These are phyloP conservation scores for Cyrtodaria siliqua DNA, from an alignment of 2,888 invertebrate genomes.

Conservation along the genomic window DNA sequence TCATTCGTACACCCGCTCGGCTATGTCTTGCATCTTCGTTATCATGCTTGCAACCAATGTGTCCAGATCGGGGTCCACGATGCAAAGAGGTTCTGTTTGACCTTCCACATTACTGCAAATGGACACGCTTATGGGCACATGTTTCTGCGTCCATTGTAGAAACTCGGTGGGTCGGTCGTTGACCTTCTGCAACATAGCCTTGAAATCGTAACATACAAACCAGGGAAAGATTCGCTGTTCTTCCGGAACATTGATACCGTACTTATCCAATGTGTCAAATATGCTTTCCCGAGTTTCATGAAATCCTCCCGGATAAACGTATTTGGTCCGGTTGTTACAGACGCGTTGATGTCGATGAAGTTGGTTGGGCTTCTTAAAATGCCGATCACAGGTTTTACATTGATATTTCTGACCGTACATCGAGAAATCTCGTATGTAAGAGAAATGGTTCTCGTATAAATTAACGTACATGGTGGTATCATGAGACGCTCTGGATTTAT, in stretches of 20 bases:
- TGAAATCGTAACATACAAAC: conserved; percentile 45
- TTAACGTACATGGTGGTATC: conserved; percentile 49
- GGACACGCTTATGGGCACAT: conserved; percentile 36
- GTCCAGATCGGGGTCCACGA: conserved; percentile 27
- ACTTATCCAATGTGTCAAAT: conserved; percentile 41
- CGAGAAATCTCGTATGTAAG: conserved; percentile 27
- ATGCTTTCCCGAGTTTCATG: conserved; percentile 17
- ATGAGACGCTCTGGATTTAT: conserved; percentile 33
- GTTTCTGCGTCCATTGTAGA: conserved; percentile 24
- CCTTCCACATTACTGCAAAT: conserved; percentile 42
- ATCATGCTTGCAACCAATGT: conserved; percentile 13
- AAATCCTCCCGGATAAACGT: conserved; percentile 48
- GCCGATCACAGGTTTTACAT: conserved; percentile 46
- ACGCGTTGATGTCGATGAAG: conserved; percentile 34
- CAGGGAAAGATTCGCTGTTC: conserved; percentile 39
- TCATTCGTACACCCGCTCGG: not conserved
- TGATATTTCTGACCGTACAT: conserved; percentile 25
- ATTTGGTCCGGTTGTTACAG: conserved; percentile 44
- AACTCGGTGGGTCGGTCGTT: conserved; percentile 18
- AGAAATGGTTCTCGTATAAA: conserved; percentile 43
- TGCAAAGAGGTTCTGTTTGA: conserved; percentile 18
- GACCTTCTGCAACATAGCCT: conserved; percentile 32
- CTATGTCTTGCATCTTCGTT: conserved; percentile 2
- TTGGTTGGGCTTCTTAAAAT: conserved; percentile 27
- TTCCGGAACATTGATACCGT: conserved; percentile 35